Percentiles rank a stretch among this genome's conserved stretches.
These are phyloP conservation scores for Papilio machaon DNA, from an alignment of 1,140 invertebrate species.

Conservation along the genomic window DNA sequence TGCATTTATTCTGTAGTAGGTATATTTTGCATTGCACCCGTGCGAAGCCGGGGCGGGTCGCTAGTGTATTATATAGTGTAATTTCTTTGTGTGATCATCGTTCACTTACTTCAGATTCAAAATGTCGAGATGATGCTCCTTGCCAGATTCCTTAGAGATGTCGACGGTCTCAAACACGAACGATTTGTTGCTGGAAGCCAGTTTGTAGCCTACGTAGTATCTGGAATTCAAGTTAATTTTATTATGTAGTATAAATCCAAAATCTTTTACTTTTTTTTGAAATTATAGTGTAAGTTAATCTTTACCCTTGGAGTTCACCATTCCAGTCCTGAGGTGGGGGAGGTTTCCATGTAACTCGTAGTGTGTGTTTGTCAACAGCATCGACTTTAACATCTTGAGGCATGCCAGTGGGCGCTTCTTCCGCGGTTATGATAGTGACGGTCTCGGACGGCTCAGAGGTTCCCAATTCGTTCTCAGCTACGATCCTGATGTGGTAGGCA, in stretches of 20 bases:
- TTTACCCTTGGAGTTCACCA: conserved; percentile 91
- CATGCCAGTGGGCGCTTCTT: conserved; percentile 95
- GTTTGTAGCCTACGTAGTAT: conserved; percentile 95
- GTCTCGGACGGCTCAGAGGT: conserved; percentile 95
- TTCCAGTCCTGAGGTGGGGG: conserved; percentile 95
- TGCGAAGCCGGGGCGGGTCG: too few relatives aligned
- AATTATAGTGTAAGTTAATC: neutral
- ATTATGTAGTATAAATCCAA: neutral
- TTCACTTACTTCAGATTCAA: conserved; percentile 87
- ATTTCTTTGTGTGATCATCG: neutral
- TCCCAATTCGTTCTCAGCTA: conserved; percentile 97
- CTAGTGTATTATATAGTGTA: neutral
- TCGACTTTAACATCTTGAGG: conserved; percentile 93
- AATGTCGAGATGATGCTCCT: conserved; percentile 93
- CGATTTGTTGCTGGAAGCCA: conserved; percentile 93
- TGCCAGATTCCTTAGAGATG: conserved; percentile 94
- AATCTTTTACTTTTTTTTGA: neutral
- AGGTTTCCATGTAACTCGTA: conserved; percentile 97
- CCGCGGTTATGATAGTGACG: conserved; percentile 96
- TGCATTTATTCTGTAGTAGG: too few relatives aligned
- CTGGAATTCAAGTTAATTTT: conserved; percentile 48
- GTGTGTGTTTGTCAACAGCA: conserved; percentile 94
- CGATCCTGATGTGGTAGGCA: conserved; percentile 95
- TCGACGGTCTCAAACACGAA: conserved; percentile 96
- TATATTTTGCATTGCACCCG: too few relatives aligned